These are phyloP conservation scores for Rhamphomyia laevipes DNA, from an alignment of 2,888 invertebrate species.

Conservation along the genomic window DNA sequence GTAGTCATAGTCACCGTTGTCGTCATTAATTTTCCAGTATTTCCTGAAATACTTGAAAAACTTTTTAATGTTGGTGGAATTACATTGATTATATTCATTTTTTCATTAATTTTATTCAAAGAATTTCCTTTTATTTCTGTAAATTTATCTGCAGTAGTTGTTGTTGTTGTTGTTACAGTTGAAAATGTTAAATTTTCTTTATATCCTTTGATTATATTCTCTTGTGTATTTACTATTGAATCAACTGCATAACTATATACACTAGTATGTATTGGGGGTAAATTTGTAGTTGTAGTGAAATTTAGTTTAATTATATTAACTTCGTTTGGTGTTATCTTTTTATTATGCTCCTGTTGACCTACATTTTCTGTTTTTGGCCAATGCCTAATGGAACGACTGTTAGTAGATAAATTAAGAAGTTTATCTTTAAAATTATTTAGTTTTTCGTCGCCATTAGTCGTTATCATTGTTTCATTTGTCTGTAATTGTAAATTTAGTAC, in stretches of 20 bases:
- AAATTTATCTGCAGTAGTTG: constrained; percentile 8
- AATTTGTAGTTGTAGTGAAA: constrained; percentile 6
- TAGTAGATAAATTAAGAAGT: constrained; percentile 11
- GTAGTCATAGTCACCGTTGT: too few relatives aligned
- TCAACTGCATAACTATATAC: neutral
- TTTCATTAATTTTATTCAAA: too few relatives aligned
- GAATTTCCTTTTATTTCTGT: too few relatives aligned
- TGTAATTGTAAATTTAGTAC: too few relatives aligned
- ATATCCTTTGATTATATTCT: constrained; percentile 2
- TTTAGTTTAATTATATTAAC: constrained; percentile 11
- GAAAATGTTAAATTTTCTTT: neutral
- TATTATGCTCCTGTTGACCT: constrained; percentile 1
- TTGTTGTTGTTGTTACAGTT: neutral
- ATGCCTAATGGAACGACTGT: neutral
- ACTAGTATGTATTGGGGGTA: too few relatives aligned
- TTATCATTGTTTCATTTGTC: neutral
- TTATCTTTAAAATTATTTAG: constrained; percentile 13
- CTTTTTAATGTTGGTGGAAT: too few relatives aligned
- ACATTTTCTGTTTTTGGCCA: neutral
- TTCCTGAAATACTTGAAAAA: too few relatives aligned
- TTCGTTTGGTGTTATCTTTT: constrained; percentile 1
- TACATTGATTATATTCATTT: too few relatives aligned
- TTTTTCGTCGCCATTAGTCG: neutral
- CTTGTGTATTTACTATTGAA: neutral
- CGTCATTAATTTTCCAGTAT: too few relatives aligned